These are phyloP conservation scores for Chrysocyon brachyurus DNA, from an alignment of 2,797 vertebrate genomes.

Conservation along the genomic window DNA sequence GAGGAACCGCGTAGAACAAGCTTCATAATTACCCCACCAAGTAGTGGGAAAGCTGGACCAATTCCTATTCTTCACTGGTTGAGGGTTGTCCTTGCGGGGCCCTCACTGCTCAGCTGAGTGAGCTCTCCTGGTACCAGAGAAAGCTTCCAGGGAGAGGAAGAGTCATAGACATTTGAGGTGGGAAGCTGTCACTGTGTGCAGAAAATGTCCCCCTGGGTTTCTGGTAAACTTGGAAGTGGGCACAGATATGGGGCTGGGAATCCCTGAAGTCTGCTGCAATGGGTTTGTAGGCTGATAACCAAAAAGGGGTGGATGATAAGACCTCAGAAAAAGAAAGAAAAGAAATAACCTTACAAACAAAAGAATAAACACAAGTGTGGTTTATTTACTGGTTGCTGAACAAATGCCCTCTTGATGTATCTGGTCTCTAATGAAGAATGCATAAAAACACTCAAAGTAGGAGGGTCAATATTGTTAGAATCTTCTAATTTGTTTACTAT, in stretches of 20 bases:
- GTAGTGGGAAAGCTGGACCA: background rate
- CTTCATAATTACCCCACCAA: background rate
- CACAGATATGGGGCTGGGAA: rapidly evolving
- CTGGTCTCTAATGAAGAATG: constrained; percentile 5
- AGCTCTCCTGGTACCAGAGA: background rate
- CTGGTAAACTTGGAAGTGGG: background rate
- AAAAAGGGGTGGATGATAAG: background rate
- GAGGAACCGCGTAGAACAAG: background rate
- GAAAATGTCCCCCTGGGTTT: background rate
- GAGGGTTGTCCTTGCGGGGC: background rate
- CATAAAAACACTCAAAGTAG: background rate
- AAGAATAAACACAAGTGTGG: background rate
- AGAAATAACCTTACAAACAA: background rate
- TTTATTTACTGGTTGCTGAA: background rate
- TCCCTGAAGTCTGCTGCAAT: rapidly evolving
- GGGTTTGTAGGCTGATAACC: background rate
- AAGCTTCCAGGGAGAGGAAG: background rate
- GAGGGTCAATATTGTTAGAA: background rate
- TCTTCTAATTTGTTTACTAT: constrained; percentile 57
- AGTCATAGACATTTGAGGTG: too few species aligned
- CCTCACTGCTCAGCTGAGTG: background rate
- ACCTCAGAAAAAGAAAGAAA: background rate
- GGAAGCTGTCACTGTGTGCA: background rate
- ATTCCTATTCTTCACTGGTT: rapidly evolving
- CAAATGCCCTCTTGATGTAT: background rate